Evolutionary conservation across 2,797 vertebrate genomes (phyloP).

Genomic region (Labroides dimidiatus): DNA sequence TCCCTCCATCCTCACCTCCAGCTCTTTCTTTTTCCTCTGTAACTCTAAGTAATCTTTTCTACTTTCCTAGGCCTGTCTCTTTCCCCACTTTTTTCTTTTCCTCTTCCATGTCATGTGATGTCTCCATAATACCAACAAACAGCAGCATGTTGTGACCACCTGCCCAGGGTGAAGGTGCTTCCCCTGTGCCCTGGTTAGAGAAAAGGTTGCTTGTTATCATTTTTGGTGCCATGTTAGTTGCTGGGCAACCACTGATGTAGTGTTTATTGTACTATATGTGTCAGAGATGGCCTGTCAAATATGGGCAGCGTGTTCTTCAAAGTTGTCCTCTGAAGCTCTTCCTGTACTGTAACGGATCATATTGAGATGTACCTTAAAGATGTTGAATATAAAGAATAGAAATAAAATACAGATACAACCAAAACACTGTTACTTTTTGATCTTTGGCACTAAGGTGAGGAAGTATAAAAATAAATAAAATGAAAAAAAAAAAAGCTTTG

Average conservation of each 20-base stretch:
- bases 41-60: slow-evolving; percentile 36
- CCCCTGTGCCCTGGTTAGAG: slow-evolving; percentile 10
- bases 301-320: slow-evolving; percentile 3
- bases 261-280: slow-evolving; percentile 20
- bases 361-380: background rate
- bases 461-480: too few relatives aligned
- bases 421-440: too few relatives aligned
- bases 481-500: too few relatives aligned
- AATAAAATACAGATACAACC: too few relatives aligned
- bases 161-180: background rate
- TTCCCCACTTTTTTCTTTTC: slow-evolving; percentile 1
- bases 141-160: background rate
- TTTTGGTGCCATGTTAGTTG: slow-evolving; percentile 36
- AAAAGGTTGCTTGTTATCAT: slow-evolving; percentile 43
- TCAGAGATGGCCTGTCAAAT: slow-evolving; percentile 32
- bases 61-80: slow-evolving; percentile 28
- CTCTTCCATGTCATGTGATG: background rate
- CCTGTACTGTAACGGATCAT: background rate
- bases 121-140: slow-evolving; percentile 1
- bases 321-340: background rate
- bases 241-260: slow-evolving; percentile 42
- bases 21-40: slow-evolving; percentile 23
- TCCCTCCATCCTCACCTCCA: slow-evolving; percentile 41
- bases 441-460: too few relatives aligned
- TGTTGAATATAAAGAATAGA: too few relatives aligned